Conservation (phyloP, 2,113 vertebrate genomes). For the Clinocottus analis region DNA sequence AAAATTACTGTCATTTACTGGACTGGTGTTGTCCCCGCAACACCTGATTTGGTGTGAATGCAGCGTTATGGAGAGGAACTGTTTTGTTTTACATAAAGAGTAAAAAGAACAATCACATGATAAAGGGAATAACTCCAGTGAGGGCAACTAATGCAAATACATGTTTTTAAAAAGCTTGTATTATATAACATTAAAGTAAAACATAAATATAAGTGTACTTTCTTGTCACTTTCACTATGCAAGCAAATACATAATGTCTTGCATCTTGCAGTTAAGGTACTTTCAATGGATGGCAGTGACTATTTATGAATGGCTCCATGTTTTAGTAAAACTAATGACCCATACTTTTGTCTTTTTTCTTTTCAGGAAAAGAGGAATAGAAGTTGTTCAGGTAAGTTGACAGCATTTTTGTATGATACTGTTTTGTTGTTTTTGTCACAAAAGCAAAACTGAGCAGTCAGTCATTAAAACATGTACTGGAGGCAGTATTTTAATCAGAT, state of each 20-base stretch:
- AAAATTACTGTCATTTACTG: no score
- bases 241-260: not conserved
- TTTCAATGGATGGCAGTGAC: not conserved
- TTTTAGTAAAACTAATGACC: slow-evolving; percentile 20
- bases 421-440: not conserved
- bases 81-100: not conserved
- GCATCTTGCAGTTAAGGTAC: not conserved
- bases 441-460: not conserved
- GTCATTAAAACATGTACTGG: not conserved
- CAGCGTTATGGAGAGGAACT: not conserved
- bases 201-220: not conserved
- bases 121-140: not conserved
- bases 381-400: slow-evolving; percentile 94
- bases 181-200: not conserved
- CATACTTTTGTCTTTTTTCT: slow-evolving; percentile 52
- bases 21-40: not conserved
- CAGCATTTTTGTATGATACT: not conserved
- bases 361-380: slow-evolving; percentile 95
- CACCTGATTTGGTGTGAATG: not conserved
- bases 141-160: not conserved
- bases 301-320: not conserved
- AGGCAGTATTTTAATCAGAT: not conserved
- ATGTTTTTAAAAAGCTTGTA: not conserved
- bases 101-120: not conserved
- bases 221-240: not conserved